Percentiles rank a stretch among this genome's conserved stretches.
These are phyloP conservation scores for Amphiprion ocellaris DNA, from an alignment of 2,113 vertebrate genomes.

Conservation along the genomic window DNA sequence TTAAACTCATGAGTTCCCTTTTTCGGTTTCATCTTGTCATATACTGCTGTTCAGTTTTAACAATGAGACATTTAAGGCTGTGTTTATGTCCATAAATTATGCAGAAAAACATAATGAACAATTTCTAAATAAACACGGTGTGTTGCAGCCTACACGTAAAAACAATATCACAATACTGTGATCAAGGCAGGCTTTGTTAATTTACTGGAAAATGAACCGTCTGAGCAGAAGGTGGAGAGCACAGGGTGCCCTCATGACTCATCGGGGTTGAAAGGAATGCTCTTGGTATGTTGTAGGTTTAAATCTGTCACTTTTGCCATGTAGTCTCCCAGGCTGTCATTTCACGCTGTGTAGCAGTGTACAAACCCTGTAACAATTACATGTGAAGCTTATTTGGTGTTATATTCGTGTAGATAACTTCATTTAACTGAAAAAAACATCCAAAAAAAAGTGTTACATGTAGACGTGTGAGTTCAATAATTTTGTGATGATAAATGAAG, in stretches of 20 bases:
- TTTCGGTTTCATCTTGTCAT: neutral
- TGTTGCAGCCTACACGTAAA: neutral
- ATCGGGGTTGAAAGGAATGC: constrained; percentile 38
- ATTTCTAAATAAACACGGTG: neutral
- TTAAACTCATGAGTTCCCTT: neutral
- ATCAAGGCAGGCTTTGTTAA: constrained; percentile 13
- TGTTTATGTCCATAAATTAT: neutral
- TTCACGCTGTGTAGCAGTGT: neutral
- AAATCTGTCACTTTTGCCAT: constrained; percentile 42
- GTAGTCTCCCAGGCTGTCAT: neutral
- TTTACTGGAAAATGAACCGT: constrained; percentile 34
- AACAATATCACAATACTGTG: neutral
- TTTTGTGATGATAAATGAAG: neutral
- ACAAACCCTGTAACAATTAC: neutral
- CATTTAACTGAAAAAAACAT: too few relatives aligned
- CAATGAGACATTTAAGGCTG: neutral
- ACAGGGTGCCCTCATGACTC: constrained; percentile 61
- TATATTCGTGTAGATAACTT: too few relatives aligned
- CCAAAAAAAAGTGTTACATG: neutral
- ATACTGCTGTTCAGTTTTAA: neutral
- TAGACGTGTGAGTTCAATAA: neutral
- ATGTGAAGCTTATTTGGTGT: too few relatives aligned
- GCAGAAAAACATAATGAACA: neutral
- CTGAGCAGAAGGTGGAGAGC: constrained; percentile 68
- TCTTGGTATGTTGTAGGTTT: constrained; percentile 31